Evolutionary conservation across 1,140 invertebrate genomes (phyloP).

Genomic region (Drosophila tropicalis): DNA sequence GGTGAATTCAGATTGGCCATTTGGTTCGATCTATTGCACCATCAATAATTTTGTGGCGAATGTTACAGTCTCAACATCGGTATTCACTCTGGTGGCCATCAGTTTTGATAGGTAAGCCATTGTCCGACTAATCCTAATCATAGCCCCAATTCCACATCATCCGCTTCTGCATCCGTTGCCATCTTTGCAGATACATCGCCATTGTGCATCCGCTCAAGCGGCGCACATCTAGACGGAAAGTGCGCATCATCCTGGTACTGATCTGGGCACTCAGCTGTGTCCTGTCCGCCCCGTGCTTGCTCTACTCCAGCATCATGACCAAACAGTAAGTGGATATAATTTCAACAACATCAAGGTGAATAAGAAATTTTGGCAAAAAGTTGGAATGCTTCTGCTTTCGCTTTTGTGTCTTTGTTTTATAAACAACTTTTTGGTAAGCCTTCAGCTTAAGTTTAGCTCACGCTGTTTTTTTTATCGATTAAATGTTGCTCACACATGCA

Average conservation of each 20-base stretch:
- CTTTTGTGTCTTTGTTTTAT: conserved; percentile 41
- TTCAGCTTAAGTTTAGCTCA: conserved; percentile 31
- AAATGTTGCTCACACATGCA: conserved; percentile 22
- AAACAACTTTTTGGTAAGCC: conserved; percentile 63
- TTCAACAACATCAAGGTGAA: conserved; percentile 5
- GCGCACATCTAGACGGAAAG: conserved; percentile 90
- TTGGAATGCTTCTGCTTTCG: neutral
- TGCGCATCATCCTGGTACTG: conserved; percentile 89
- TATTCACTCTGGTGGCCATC: conserved; percentile 94
- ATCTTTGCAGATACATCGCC: conserved; percentile 91
- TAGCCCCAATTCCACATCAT: neutral
- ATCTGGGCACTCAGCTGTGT: conserved; percentile 93
- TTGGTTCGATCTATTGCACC: conserved; percentile 92
- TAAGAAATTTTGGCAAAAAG: neutral
- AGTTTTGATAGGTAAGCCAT: conserved; percentile 90
- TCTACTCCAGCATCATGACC: conserved; percentile 91
- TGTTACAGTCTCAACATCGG: conserved; percentile 93
- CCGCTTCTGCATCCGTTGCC: conserved; percentile 37
- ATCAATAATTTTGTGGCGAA: conserved; percentile 95
- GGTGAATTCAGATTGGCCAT: conserved; percentile 92
- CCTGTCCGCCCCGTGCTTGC: conserved; percentile 91
- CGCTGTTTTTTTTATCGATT: conserved; percentile 42
- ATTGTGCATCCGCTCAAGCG: conserved; percentile 95
- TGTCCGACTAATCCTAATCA: neutral
- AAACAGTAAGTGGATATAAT: conserved; percentile 86